Evolutionary conservation across 2,113 vertebrate genomes (phyloP), one percentile per base, ranked within the genome.

Genomic region (Candoia aspera): DNA sequence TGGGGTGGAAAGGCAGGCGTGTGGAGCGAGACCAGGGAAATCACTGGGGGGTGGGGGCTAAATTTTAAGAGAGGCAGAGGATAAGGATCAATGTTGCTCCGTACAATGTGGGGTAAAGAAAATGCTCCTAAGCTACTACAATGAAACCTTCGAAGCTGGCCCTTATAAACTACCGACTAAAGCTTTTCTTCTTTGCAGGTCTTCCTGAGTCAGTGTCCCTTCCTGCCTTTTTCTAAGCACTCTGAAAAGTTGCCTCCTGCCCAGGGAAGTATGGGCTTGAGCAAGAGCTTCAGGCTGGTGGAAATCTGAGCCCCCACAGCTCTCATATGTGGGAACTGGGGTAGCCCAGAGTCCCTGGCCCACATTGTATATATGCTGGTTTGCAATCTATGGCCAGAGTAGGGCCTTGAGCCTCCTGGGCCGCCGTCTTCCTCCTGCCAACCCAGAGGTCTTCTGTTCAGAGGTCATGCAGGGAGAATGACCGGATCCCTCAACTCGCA

Each of bases 21-120:
- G 60, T 86, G 90, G 58, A 1, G 10, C 29, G 0, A 23, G 57
- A 24, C 3, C 19, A 13, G 23, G 46, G 46, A 8, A 17, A 21
- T 37, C n/a, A 55, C 55, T 2, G 1, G 58, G 58, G 46, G 19
- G 29, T 0, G 10, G 0, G 49, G 49, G 49, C 6, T 49, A 49
- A 49, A 49, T 15, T 95, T 95, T 91, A 91, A 86, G 93, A 94
- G 95, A 84, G 84, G 88, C 73, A 86, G 91, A 42, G 21, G 91
- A 87, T 53, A 13, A 8, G 0, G 11, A 42, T 84, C 91, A 86
- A 54, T 11, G 79, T 84, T 0, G 6, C 4, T 21, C 88, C 0
- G 46, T 94, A 91, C 93, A 95, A 94, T 12, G 6, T 19, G 8
- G 55, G 15, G 53, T 55, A 84, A 92, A 92, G 88, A 87, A 88